Base-by-base conservation (phyloP, 2,888 invertebrate species). In the Sinotaia quadrata region DNA sequence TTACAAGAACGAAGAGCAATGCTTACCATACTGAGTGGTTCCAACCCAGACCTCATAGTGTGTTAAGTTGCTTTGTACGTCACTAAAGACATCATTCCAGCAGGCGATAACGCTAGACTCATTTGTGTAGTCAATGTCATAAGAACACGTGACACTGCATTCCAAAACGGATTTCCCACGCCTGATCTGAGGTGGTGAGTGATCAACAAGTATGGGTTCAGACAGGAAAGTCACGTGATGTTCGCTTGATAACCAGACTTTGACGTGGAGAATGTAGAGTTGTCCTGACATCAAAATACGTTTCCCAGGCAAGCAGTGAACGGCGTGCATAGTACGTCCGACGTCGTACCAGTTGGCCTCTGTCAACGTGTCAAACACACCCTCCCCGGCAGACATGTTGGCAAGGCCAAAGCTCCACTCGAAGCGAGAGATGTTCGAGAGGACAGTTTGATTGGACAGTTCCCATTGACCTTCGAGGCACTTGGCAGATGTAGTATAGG, bases 91-190 rank as follows among this genome's bases (percentile, higher is more conserved):
- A 7, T 67, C 69, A 2, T 37, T 18, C 80, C 80, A 80, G 41
- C 78, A 78, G n/a, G 71, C 75, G 8, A 69, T 69, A 2, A 78
- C 71, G 8, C 59, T 67, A 31, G 73, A 68, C 21, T 60, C 67
- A 21, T 68, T 77, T n/a, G n/a, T n/a, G 54, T 71, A 67, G 36
- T 81, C 81, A n/a, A 69, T 31, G 58, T 81, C 81, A 2, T n/a
- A 10, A 7, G 24, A 24, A 60, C 80, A 80, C 4, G 49, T 31
- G 1, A 10, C 44, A 29, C 67, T 68, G 0, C 73, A 73, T 21
- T 78, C 77, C 15, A 66, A 72, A 18, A 78, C 68, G 24, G 54
- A 49, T 24, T 57, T 21, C 12, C 75, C 76, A 62, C 58, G 59
- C 12, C 24, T 33, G 4, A 73, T 54, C 10, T 18, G 31, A 15